Evolutionary conservation across 2,888 invertebrate species (phyloP).

Genomic region (Cryptocephalus primarius): DNA sequence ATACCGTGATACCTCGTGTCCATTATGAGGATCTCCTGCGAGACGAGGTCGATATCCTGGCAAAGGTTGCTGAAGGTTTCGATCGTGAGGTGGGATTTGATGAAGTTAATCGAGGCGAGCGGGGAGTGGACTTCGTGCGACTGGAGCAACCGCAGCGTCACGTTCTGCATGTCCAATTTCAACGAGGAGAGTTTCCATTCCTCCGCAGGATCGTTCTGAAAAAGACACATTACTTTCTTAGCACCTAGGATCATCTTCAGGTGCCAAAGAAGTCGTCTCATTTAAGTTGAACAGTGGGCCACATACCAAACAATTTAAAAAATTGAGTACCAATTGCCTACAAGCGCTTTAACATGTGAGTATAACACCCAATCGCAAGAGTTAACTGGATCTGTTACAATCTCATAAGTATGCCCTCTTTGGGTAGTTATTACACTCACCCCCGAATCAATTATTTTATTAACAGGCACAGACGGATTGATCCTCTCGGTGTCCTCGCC

Average conservation of each 20-base stretch:
- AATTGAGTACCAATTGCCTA: no score
- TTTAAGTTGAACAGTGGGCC: no score
- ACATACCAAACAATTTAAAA: no score
- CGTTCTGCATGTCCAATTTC: conserved; percentile 75
- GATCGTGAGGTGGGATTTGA: conserved; percentile 75
- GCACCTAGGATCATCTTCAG: no score
- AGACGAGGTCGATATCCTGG: conserved; percentile 86
- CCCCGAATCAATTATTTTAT: conserved; percentile 22
- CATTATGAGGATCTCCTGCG: conserved; percentile 74
- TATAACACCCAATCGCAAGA: no score
- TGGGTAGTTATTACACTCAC: conserved; percentile 14
- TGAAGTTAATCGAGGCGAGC: conserved; percentile 83
- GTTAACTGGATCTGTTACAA: no score
- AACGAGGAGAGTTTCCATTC: conserved; percentile 74
- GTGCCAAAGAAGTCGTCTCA: no score
- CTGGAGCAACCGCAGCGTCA: conserved; percentile 62
- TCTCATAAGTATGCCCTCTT: no score
- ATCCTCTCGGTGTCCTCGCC: conserved; percentile 72
- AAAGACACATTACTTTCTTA: conserved; percentile 3
- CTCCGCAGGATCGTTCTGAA: conserved; percentile 31
- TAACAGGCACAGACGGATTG: conserved; percentile 29
- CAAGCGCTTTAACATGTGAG: no score
- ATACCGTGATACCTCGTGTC: conserved; percentile 47
- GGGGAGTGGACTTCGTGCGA: conserved; percentile 45
- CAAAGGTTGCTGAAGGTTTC: conserved; percentile 81